Evolutionary conservation across 2,797 vertebrate genomes (phyloP).

Genomic region (Clamator glandarius): DNA sequence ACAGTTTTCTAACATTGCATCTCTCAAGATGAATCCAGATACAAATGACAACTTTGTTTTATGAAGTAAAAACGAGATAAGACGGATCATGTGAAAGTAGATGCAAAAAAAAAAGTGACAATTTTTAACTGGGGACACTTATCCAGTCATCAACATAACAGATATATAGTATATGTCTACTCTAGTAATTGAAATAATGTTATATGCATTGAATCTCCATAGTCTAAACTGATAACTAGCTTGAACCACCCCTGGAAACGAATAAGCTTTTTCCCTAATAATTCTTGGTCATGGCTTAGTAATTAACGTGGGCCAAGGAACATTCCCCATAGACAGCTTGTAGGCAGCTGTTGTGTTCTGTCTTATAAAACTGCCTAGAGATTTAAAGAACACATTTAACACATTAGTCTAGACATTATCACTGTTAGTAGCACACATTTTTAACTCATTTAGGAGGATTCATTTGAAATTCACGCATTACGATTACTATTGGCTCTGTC

Average conservation of each 20-base stretch:
- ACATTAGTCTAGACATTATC: not conserved
- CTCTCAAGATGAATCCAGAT: not conserved
- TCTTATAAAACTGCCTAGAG: not conserved
- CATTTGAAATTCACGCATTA: not conserved
- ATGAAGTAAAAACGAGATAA: not conserved
- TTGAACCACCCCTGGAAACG: not conserved
- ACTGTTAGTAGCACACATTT: not conserved
- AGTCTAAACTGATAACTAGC: not conserved
- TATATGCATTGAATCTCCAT: not conserved
- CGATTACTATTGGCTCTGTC: not conserved
- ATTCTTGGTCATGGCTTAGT: not conserved
- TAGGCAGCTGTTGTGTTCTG: not conserved
- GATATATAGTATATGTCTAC: not conserved
- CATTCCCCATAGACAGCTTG: not conserved
- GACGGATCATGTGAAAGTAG: not conserved
- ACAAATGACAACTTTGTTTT: not conserved
- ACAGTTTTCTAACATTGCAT: not conserved
- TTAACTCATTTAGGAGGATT: not conserved
- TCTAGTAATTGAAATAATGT: not conserved
- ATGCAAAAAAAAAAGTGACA: not conserved
- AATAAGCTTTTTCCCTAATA: not conserved
- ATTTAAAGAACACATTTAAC: not conserved
- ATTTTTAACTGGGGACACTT: not conserved
- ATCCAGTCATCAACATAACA: not conserved
- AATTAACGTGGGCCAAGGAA: not conserved